phyloP scores from a whole-genome alignment of 2,113 vertebrate species.

The Pantherophis guttatus region DNA sequence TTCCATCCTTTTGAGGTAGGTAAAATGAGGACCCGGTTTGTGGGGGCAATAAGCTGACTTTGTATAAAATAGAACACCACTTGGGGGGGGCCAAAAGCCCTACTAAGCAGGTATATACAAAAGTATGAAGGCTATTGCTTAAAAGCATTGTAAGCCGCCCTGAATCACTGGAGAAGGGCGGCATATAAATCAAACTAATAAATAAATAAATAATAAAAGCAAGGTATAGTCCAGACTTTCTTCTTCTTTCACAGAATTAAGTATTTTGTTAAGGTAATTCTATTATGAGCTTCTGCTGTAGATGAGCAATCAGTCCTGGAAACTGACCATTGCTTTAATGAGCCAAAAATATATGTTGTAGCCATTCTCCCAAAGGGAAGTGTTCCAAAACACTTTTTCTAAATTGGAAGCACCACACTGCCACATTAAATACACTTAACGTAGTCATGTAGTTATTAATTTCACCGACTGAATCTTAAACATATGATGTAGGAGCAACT shows the following conservation, averaged over 20 bases:
- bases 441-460: neutral
- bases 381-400: neutral
- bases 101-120: no score
- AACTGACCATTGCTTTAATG: neutral
- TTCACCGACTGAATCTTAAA: neutral
- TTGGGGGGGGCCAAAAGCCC: no score
- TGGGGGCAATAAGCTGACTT: no score
- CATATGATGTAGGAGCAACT: neutral
- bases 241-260: neutral
- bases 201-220: neutral
- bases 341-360: neutral
- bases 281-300: neutral
- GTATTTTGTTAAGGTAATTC: neutral
- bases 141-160: no score
- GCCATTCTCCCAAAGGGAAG: neutral
- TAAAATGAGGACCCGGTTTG: no score
- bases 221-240: rapidly evolving
- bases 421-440: neutral
- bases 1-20: no score
- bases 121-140: no score
- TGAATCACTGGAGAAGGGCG: no score
- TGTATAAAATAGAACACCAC: no score
- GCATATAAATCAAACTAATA: no score
- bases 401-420: neutral
- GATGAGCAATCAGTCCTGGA: neutral